phyloP scores from a whole-genome alignment of 2,113 vertebrate genomes.

The Petroica traversi region DNA sequence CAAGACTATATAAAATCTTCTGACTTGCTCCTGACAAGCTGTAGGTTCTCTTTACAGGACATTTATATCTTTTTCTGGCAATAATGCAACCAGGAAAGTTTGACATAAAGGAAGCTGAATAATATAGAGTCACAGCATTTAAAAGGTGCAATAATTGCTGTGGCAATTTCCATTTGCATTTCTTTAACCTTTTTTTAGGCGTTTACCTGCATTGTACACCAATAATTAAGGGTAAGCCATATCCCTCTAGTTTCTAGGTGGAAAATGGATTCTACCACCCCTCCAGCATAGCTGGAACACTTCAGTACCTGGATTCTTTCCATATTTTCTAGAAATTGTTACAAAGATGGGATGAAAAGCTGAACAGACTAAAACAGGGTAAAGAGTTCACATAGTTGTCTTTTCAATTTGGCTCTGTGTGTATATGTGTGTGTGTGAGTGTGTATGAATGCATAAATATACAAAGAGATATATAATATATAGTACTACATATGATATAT shows the following conservation, averaged over 20 bases:
- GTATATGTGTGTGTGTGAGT: background rate
- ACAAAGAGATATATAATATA: background rate
- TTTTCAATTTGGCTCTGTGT: background rate
- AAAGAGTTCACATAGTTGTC: background rate
- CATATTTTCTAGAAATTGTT: background rate
- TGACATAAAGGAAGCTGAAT: background rate
- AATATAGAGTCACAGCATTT: background rate
- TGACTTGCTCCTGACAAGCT: background rate
- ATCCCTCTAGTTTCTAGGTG: background rate
- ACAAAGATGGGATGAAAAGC: background rate
- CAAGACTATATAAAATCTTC: background rate
- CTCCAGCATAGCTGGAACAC: background rate
- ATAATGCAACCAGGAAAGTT: background rate
- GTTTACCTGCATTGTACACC: background rate
- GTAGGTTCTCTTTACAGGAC: background rate
- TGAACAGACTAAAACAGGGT: background rate
- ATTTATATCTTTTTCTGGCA: background rate
- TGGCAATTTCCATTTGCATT: background rate
- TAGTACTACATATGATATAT: background rate
- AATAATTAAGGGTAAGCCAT: background rate
- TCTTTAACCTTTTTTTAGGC: background rate
- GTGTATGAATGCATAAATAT: rapidly evolving
- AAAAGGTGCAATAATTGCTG: background rate
- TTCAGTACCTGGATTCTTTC: background rate
- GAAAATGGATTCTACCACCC: background rate